phyloP scores from a whole-genome alignment of 1,140 invertebrate genomes.

The Trichoplusia ni region DNA sequence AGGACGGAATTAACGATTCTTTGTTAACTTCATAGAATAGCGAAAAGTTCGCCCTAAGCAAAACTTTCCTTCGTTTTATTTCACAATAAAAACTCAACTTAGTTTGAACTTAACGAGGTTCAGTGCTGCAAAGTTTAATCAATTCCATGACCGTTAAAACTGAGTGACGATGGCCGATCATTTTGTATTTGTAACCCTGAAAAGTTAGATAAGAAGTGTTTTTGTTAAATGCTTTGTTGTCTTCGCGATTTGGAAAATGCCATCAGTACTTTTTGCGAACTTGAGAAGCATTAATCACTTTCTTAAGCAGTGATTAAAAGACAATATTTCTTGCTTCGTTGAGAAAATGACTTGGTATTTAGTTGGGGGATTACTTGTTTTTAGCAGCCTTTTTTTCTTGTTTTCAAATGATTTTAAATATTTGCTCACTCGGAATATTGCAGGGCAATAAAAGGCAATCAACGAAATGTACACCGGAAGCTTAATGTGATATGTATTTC shows the following conservation, averaged over 20 bases:
- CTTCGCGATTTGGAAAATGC: not conserved
- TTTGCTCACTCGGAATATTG: no score
- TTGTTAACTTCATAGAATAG: slow-evolving; percentile 26
- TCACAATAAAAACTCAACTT: slow-evolving; percentile 36
- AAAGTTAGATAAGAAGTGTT: slow-evolving; percentile 12
- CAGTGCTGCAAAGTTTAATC: slow-evolving; percentile 31
- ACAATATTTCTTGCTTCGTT: no score
- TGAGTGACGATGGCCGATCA: slow-evolving; percentile 27
- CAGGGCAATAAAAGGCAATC: no score
- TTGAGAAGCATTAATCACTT: no score
- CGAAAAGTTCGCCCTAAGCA: slow-evolving; percentile 27
- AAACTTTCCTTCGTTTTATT: slow-evolving; percentile 37
- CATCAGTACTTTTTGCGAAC: no score
- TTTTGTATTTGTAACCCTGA: slow-evolving; percentile 19
- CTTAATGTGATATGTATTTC: not conserved
- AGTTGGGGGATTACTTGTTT: no score
- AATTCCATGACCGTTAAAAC: slow-evolving; percentile 37
- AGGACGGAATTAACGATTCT: slow-evolving; percentile 36
- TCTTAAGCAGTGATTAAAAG: no score
- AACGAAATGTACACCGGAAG: not conserved
- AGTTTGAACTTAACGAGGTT: slow-evolving; percentile 31
- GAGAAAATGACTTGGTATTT: no score
- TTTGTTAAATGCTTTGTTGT: not conserved
- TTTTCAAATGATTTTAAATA: no score
- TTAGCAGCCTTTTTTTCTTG: no score